phyloP scores from a whole-genome alignment of 23 tunicate genomes.

The Botrylloides violaceus region DNA sequence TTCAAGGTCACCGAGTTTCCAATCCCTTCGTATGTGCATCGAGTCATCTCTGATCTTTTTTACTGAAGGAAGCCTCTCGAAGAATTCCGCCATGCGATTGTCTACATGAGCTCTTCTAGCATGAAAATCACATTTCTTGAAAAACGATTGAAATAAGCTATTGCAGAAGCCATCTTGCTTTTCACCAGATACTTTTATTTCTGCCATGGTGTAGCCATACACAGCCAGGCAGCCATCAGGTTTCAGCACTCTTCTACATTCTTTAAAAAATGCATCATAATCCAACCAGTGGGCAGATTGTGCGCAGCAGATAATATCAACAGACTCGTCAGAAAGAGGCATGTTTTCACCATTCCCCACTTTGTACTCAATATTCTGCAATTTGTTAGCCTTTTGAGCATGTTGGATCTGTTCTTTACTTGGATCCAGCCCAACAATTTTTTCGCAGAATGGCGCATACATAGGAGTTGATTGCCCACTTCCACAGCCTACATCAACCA shows the following conservation, averaged over 20 bases:
- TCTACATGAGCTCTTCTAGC: slow-evolving; percentile 56
- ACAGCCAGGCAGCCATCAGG: slow-evolving; percentile 34
- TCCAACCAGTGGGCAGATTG: slow-evolving; percentile 48
- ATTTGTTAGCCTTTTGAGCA: slow-evolving; percentile 4
- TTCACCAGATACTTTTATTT: neutral
- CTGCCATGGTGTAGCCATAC: slow-evolving; percentile 27
- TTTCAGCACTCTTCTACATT: slow-evolving; percentile 25
- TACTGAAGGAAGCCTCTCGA: slow-evolving; percentile 14
- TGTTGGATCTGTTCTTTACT: slow-evolving; percentile 32
- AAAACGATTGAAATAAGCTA: slow-evolving; percentile 17
- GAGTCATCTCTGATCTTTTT: slow-evolving; percentile 42
- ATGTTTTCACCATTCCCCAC: slow-evolving; percentile 26
- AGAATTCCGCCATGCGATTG: slow-evolving; percentile 30
- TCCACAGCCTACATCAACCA: slow-evolving; percentile 62
- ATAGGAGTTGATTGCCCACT: slow-evolving; percentile 43
- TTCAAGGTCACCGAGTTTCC: slow-evolving; percentile 30
- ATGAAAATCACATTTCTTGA: slow-evolving; percentile 41
- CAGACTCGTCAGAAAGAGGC: slow-evolving; percentile 23
- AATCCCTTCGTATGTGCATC: slow-evolving; percentile 13
- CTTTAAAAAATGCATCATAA: slow-evolving; percentile 21
- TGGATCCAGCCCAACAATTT: slow-evolving; percentile 31
- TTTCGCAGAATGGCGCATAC: slow-evolving; percentile 30
- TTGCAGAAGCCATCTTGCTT: neutral
- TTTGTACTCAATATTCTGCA: slow-evolving; percentile 24
- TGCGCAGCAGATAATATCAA: slow-evolving; percentile 29